A percentile compares a stretch with the other conserved stretches of the same genome.
These are phyloP conservation scores for Sceloporus undulatus DNA, from an alignment of 2,113 vertebrate genomes.

Conservation along the genomic window DNA sequence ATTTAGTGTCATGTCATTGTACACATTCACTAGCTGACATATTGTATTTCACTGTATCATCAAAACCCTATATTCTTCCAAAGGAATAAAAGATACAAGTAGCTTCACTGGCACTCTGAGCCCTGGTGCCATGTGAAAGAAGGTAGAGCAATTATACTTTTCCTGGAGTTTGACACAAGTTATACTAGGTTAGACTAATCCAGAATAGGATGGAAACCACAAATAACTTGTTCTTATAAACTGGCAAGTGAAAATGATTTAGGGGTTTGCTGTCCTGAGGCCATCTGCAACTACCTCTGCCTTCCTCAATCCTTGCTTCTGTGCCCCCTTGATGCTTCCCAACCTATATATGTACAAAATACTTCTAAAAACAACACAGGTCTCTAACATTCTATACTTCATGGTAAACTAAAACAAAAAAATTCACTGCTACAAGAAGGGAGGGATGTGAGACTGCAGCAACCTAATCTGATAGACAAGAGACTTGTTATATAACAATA, in stretches of 20 bases:
- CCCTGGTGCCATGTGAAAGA: background rate
- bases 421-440: background rate
- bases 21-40: slow-evolving; percentile 13
- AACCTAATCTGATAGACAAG: background rate
- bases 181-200: background rate
- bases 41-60: slow-evolving; percentile 16
- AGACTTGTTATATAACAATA: background rate
- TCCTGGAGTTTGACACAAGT: background rate
- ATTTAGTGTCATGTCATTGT: slow-evolving; percentile 2
- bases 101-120: background rate
- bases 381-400: background rate
- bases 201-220: background rate
- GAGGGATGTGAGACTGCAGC: background rate
- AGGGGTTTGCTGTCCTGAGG: background rate
- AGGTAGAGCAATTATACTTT: background rate
- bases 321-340: background rate
- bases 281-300: background rate
- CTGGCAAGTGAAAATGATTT: background rate
- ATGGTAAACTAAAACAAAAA: too few species aligned
- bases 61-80: background rate
- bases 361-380: background rate
- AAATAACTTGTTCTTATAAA: background rate
- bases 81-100: background rate
- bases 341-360: background rate
- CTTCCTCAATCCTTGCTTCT: background rate